These are phyloP conservation scores for Sula dactylatra DNA, from an alignment of 2,113 vertebrate genomes.

Conservation along the genomic window DNA sequence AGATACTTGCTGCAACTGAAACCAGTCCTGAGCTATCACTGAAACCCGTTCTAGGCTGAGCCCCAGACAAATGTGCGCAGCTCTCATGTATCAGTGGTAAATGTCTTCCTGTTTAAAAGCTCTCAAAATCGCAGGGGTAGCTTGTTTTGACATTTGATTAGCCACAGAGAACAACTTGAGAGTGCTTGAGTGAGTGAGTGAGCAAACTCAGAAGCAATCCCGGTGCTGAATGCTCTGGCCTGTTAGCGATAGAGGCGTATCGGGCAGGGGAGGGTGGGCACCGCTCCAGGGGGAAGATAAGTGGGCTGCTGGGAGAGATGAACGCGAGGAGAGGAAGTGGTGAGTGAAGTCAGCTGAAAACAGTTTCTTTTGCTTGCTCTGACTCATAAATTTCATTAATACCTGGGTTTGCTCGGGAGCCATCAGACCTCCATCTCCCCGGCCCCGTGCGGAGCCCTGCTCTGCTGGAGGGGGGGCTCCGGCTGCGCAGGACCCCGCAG, in stretches of 20 bases:
- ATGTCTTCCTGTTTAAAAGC: slow-evolving; percentile 48
- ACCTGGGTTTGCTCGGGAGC: not conserved
- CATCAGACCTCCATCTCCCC: not conserved
- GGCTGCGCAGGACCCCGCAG: not conserved
- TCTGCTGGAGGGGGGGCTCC: rapidly evolving
- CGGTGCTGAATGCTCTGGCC: slow-evolving; percentile 15
- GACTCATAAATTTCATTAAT: slow-evolving; percentile 41
- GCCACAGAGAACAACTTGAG: slow-evolving; percentile 56
- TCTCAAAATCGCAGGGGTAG: slow-evolving; percentile 38
- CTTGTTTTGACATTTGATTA: slow-evolving; percentile 72
- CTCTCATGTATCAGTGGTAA: not conserved
- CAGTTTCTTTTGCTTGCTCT: not conserved
- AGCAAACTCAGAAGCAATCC: not conserved
- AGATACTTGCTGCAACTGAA: not conserved
- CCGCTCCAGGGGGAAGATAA: slow-evolving; percentile 74
- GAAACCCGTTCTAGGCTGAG: not conserved
- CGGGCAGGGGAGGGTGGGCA: slow-evolving; percentile 66
- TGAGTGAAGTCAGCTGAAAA: slow-evolving; percentile 73
- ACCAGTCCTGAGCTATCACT: not conserved
- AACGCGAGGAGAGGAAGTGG: slow-evolving; percentile 74
- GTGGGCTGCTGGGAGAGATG: slow-evolving; percentile 72
- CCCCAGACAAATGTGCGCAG: not conserved
- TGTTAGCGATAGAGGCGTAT: not conserved
- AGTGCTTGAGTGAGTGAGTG: slow-evolving; percentile 23
- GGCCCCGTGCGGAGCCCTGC: not conserved